These are phyloP conservation scores for Bombus superbus DNA, from an alignment of 1,140 invertebrate species.

Conservation along the genomic window DNA sequence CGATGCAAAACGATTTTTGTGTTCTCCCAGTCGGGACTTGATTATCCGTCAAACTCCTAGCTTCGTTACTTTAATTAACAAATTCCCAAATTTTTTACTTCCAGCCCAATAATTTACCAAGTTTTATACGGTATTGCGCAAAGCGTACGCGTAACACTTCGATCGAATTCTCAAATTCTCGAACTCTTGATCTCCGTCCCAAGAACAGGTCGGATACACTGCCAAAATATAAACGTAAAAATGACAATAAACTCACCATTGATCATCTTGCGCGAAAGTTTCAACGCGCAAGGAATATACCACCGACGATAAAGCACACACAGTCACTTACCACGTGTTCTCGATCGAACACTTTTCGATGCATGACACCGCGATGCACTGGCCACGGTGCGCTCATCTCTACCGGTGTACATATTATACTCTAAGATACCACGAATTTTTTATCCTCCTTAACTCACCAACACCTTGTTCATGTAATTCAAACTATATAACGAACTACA, in stretches of 20 bases:
- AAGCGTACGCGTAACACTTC: too few species aligned
- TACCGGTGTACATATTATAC: slow-evolving; percentile 18
- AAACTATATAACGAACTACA: not conserved
- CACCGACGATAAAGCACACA: not conserved
- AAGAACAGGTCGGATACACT: not conserved
- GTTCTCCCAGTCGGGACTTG: not conserved
- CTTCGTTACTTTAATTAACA: too few species aligned
- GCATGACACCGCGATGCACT: slow-evolving; percentile 86
- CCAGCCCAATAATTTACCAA: too few species aligned
- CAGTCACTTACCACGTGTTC: slow-evolving; percentile 44
- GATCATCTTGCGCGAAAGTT: not conserved
- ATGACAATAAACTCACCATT: not conserved
- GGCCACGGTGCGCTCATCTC: slow-evolving; percentile 86
- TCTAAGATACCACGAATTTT: not conserved
- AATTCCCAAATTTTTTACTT: not conserved
- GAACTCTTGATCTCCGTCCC: not conserved
- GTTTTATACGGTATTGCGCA: too few species aligned
- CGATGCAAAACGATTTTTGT: not conserved
- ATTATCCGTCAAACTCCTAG: not conserved
- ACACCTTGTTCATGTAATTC: not conserved
- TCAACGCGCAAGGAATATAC: not conserved
- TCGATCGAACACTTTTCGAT: slow-evolving; percentile 72
- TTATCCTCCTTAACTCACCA: not conserved
- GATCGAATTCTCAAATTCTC: too few species aligned
- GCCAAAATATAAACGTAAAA: not conserved